Percentiles rank a stretch among this genome's conserved stretches.
Evolutionary conservation across 2,888 invertebrate species (phyloP).

Genomic region (Sclerodermus sp.): DNA sequence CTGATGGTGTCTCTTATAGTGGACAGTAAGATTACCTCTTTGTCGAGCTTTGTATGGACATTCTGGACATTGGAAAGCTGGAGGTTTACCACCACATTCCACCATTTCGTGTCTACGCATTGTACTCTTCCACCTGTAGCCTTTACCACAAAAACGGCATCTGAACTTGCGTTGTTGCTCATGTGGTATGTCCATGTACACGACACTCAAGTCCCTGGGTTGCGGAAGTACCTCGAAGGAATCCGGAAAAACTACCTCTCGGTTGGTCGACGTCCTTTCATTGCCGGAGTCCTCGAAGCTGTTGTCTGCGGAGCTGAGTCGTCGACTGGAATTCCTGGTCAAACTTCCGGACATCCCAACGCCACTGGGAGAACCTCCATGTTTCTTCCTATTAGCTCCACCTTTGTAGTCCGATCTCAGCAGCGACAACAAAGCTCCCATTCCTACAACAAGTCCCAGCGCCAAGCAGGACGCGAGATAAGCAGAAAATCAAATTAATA

Average conservation of each 20-base stretch:
- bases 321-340: background rate
- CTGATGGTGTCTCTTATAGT: slow-evolving; percentile 76
- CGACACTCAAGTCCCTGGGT: slow-evolving; percentile 50
- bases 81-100: slow-evolving; percentile 82
- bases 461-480: slow-evolving; percentile 37
- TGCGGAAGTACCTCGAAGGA: slow-evolving; percentile 56
- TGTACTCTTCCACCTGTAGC: slow-evolving; percentile 85
- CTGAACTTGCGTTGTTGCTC: slow-evolving; percentile 70
- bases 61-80: slow-evolving; percentile 78
- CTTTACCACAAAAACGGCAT: slow-evolving; percentile 82
- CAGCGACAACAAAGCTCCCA: slow-evolving; percentile 51
- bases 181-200: slow-evolving; percentile 60
- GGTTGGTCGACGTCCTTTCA: slow-evolving; percentile 26
- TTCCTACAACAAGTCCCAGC: slow-evolving; percentile 52
- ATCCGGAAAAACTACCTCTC: slow-evolving; percentile 54
- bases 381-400: slow-evolving; percentile 1
- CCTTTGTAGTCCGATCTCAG: slow-evolving; percentile 50
- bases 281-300: slow-evolving; percentile 13
- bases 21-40: slow-evolving; percentile 79
- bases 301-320: slow-evolving; percentile 2
- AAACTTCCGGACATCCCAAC: background rate
- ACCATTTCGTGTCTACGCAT: slow-evolving; percentile 81
- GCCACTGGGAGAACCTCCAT: slow-evolving; percentile 8
- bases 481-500: background rate
- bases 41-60: slow-evolving; percentile 80